A percentile compares a stretch with the other conserved stretches of the same genome.
These are phyloP conservation scores for Calcarius lapponicus DNA, from an alignment of 2,797 vertebrate species.

Conservation along the genomic window DNA sequence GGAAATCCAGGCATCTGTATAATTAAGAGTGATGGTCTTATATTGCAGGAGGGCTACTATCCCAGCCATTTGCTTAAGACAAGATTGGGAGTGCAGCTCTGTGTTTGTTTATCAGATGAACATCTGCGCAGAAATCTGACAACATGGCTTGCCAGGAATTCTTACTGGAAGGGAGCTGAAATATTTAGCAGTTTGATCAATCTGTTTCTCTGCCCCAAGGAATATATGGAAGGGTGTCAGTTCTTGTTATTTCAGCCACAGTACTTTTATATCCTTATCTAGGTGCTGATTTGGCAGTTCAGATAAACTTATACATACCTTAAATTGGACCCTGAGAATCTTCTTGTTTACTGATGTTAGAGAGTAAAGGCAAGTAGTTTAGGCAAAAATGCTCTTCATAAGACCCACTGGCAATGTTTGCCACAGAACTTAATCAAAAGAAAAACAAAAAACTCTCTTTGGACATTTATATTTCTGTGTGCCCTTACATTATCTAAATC, in stretches of 20 bases:
- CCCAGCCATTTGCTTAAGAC: background rate
- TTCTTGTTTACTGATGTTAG: background rate
- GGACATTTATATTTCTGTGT: background rate
- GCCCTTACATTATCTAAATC: background rate
- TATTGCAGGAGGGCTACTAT: background rate
- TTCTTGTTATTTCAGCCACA: background rate
- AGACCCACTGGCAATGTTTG: background rate
- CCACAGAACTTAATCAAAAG: background rate
- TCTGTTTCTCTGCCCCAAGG: background rate
- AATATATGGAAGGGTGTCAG: background rate
- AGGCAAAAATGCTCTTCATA: background rate
- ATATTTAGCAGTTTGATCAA: constrained; percentile 14
- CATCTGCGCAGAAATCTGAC: constrained; percentile 19
- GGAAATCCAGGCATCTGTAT: background rate
- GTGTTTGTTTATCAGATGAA: background rate
- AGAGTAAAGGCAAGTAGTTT: background rate
- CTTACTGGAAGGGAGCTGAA: constrained; percentile 1
- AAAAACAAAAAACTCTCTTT: background rate
- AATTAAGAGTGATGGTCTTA: constrained; percentile 29
- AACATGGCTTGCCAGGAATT: background rate
- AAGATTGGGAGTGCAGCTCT: background rate
- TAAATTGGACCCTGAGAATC: background rate
- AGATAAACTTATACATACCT: background rate
- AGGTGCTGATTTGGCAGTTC: background rate
- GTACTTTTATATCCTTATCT: background rate